phyloP scores from a whole-genome alignment of 2,113 vertebrate genomes.

The Ceyx margarethae region DNA sequence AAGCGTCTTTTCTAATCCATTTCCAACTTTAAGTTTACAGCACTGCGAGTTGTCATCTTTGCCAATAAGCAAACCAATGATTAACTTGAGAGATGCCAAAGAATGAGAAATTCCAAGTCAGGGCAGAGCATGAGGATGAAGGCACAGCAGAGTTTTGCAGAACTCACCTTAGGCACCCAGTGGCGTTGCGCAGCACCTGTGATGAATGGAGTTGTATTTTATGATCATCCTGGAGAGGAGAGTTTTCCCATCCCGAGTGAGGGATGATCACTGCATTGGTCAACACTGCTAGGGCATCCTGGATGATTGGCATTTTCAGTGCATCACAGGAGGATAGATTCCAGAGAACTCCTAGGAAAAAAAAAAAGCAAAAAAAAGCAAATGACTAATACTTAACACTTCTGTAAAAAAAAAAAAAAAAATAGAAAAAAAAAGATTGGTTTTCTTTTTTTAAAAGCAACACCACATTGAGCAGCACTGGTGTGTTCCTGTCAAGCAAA shows the following conservation, averaged over 20 bases:
- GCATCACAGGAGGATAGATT: constrained; percentile 97
- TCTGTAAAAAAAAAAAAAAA: neutral
- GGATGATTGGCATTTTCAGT: constrained; percentile 99
- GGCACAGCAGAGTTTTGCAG: neutral
- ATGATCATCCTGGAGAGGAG: constrained; percentile 92
- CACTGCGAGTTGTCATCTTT: neutral
- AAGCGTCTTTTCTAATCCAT: neutral
- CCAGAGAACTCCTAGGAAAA: constrained; percentile 89
- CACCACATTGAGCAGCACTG: neutral
- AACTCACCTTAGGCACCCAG: constrained; percentile 95
- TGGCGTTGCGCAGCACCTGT: constrained; percentile 98
- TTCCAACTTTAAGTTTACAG: neutral
- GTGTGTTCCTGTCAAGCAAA: neutral
- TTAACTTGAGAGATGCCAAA: neutral
- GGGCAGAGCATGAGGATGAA: neutral
- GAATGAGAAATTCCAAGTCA: neutral
- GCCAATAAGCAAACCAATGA: neutral
- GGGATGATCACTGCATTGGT: constrained; percentile 98
- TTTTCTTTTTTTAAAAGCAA: fast-evolving
- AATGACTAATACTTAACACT: neutral
- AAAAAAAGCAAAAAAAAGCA: neutral
- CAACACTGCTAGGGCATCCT: constrained; percentile 95
- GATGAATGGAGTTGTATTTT: constrained; percentile 97
- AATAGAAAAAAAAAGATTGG: neutral
- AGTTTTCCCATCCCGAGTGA: constrained; percentile 95